Conservation (phyloP, 2,113 vertebrate genomes). For the Furnarius figulus region DNA sequence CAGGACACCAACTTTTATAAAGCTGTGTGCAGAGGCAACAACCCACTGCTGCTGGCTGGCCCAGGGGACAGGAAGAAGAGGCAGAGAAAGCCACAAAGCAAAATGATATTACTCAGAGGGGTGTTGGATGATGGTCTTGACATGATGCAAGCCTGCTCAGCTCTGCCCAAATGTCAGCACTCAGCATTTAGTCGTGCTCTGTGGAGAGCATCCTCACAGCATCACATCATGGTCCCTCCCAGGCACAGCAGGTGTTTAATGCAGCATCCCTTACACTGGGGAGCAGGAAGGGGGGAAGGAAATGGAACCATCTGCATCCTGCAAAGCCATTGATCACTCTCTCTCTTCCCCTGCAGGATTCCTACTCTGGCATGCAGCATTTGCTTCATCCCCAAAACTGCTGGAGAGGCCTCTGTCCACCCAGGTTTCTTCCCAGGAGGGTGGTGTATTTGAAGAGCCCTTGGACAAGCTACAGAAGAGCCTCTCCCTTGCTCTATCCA, state of each 20-base stretch:
- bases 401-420: not conserved
- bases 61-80: not conserved
- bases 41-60: not conserved
- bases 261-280: not conserved
- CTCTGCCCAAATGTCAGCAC: not conserved
- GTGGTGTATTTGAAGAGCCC: not conserved
- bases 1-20: not conserved
- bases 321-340: not conserved
- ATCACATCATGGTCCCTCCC: not conserved
- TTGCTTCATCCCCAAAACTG: not conserved
- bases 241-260: not conserved
- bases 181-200: rapidly evolving
- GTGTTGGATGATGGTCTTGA: not conserved
- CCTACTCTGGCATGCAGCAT: not conserved
- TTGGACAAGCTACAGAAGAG: not conserved
- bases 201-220: not conserved
- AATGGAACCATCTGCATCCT: not conserved
- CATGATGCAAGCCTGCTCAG: not conserved
- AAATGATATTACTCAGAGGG: not conserved
- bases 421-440: not conserved
- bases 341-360: slow-evolving; percentile 7
- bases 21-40: not conserved
- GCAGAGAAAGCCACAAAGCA: slow-evolving; percentile 6
- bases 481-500: rapidly evolving
- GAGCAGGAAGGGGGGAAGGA: not conserved